Evolutionary conservation across 2,888 invertebrate species (phyloP).

Genomic region (Cephus runcator): DNA sequence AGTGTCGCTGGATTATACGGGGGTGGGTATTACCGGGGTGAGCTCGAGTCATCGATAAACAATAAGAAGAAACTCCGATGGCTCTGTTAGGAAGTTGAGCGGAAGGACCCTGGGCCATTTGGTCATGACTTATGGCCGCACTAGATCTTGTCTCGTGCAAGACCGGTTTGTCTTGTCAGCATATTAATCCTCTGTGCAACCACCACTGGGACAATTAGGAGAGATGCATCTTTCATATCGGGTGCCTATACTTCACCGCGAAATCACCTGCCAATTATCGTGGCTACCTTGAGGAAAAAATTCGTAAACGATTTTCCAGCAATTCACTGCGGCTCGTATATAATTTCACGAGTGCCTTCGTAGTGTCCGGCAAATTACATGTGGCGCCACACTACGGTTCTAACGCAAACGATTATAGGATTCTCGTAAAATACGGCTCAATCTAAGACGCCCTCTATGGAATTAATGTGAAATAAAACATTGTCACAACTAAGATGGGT

Average conservation of each 20-base stretch:
- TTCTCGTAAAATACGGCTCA: neutral
- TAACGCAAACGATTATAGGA: neutral
- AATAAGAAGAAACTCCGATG: constrained; percentile 1
- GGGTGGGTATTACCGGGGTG: neutral
- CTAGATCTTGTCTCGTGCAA: constrained; percentile 5
- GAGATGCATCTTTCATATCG: neutral
- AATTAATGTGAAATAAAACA: neutral
- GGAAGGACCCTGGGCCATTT: constrained; percentile 5
- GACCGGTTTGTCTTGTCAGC: constrained; percentile 5
- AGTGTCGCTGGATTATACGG: neutral
- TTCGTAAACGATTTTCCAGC: neutral
- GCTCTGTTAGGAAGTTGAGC: constrained; percentile 10
- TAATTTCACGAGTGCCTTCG: neutral
- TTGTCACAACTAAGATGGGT: neutral
- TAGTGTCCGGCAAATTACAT: neutral
- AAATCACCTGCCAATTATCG: neutral
- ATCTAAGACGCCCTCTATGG: neutral
- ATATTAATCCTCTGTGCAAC: neutral
- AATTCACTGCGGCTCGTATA: neutral
- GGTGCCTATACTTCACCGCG: neutral
- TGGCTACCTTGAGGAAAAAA: neutral
- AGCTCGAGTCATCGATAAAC: neutral
- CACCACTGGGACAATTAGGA: constrained; percentile 1
- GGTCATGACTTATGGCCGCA: neutral
- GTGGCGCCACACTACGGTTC: neutral